These are phyloP conservation scores for Neodiprion lecontei DNA, from an alignment of 1,140 invertebrate genomes.

Conservation along the genomic window DNA sequence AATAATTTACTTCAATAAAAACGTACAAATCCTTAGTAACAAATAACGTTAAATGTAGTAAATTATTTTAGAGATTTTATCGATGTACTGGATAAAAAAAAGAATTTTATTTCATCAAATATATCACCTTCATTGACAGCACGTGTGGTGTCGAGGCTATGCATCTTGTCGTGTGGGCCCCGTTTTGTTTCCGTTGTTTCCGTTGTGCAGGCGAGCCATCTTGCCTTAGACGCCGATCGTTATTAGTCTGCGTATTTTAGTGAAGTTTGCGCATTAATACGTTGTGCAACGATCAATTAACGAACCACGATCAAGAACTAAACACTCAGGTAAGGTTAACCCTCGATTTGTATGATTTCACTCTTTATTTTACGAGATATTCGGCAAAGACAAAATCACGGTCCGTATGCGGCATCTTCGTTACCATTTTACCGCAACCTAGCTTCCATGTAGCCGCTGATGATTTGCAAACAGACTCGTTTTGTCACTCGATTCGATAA, in stretches of 20 bases:
- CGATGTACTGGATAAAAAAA: no score
- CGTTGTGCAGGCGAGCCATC: constrained; percentile 4
- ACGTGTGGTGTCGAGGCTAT: constrained; percentile 9
- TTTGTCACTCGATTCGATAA: background rate
- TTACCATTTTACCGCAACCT: background rate
- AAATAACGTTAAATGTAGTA: no score
- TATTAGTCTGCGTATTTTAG: background rate
- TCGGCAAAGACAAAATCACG: background rate
- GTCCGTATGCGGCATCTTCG: background rate
- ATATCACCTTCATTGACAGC: background rate
- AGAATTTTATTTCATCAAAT: background rate
- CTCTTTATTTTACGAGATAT: background rate
- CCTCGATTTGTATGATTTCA: background rate
- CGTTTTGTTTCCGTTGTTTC: constrained; percentile 19
- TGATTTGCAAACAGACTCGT: no score
- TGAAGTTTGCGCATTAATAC: background rate
- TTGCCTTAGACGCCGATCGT: constrained; percentile 15
- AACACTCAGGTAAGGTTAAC: background rate
- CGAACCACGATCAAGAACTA: background rate
- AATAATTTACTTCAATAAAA: no score
- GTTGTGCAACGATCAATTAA: background rate
- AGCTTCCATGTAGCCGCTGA: background rate
- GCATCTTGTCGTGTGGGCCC: constrained; percentile 15
- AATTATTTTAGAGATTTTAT: background rate
- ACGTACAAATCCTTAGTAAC: no score